A percentile compares a stretch with the other conserved stretches of the same genome.
phyloP scores from a whole-genome alignment of 2,113 vertebrate genomes.

The Lycaon pictus region DNA sequence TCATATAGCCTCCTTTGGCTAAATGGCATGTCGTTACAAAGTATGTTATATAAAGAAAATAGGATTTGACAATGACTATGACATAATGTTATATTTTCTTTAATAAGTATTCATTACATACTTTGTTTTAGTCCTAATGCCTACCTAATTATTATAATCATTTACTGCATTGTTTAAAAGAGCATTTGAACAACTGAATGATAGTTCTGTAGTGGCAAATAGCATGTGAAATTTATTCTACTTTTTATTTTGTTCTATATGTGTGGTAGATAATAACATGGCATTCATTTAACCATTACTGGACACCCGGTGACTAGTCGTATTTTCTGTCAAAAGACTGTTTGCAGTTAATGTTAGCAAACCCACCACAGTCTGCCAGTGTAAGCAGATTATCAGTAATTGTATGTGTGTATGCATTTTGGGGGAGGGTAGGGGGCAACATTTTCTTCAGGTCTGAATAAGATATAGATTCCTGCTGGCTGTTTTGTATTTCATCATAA shows the following conservation, averaged over 20 bases:
- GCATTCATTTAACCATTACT: conserved; percentile 94
- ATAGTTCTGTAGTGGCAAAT: conserved; percentile 85
- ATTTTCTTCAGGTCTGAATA: conserved; percentile 96
- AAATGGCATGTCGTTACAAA: conserved; percentile 65
- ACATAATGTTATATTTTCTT: conserved; percentile 78
- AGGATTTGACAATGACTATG: conserved; percentile 72
- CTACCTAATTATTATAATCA: conserved; percentile 81
- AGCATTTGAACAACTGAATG: conserved; percentile 78
- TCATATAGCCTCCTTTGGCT: conserved; percentile 75
- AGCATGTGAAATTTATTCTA: conserved; percentile 87
- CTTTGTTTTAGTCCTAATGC: conserved; percentile 77
- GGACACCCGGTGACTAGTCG: conserved; percentile 94
- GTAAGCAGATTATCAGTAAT: conserved; percentile 98
- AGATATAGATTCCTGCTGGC: conserved; percentile 95
- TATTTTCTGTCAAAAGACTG: conserved; percentile 95
- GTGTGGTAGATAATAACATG: conserved; percentile 93
- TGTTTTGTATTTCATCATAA: conserved; percentile 96
- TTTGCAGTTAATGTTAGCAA: conserved; percentile 95
- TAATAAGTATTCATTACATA: conserved; percentile 81
- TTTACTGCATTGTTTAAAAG: conserved; percentile 81
- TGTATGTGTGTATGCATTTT: conserved; percentile 96
- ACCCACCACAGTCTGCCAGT: conserved; percentile 93
- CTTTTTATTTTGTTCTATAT: conserved; percentile 93
- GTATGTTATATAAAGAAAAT: conserved; percentile 77
- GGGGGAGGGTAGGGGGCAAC: conserved; percentile 91